Conservation (phyloP, 2,113 vertebrate genomes). For the Macrotus californicus region DNA sequence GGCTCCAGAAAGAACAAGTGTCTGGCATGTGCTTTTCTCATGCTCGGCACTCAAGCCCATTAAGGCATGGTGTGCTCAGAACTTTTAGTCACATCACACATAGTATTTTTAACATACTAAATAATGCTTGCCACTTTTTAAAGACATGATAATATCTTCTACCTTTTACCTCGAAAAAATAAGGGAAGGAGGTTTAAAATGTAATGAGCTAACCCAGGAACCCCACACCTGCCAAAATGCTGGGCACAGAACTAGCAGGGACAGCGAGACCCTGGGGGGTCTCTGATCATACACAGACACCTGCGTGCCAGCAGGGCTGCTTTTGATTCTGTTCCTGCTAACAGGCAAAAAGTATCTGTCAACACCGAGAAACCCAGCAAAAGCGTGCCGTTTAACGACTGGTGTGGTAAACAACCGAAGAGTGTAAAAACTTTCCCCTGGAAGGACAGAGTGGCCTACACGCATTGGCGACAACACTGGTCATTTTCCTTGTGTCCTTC, state of each 20-base stretch:
- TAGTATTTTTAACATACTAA: neutral
- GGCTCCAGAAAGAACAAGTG: neutral
- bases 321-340: neutral
- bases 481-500: neutral
- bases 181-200: neutral
- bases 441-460: neutral
- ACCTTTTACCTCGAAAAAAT: neutral
- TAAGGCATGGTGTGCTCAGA: neutral
- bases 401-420: neutral
- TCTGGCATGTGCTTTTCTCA: neutral
- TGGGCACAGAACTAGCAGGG: neutral
- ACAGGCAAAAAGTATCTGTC: constrained; percentile 14
- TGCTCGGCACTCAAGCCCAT: neutral
- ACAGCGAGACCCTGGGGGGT: neutral
- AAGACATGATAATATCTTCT: neutral
- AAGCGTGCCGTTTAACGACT: neutral
- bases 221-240: neutral
- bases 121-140: neutral
- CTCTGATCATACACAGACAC: neutral
- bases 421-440: neutral
- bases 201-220: neutral
- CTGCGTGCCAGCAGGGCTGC: neutral
- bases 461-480: neutral
- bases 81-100: neutral
- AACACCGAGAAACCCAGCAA: neutral